Evolutionary conservation across 2,797 vertebrate genomes (phyloP), one percentile per base, ranked within the genome.

Genomic region (Cossypha niveicapilla): DNA sequence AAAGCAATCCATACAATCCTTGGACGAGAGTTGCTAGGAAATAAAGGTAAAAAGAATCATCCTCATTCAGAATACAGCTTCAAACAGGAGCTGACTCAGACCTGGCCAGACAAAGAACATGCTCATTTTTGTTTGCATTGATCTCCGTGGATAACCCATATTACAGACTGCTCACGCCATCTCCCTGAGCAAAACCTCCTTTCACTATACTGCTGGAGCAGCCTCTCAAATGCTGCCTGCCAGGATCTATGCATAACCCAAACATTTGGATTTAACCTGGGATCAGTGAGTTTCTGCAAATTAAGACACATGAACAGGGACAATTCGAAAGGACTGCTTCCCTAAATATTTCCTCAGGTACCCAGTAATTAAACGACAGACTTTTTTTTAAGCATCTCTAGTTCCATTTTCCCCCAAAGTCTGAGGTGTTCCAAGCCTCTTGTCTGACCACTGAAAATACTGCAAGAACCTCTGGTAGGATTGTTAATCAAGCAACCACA

Each of bases 41-140:
- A 95, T 93, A 56, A 70, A 94, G 37, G 66, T 83, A 86, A 56
- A 54, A 83, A 84, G 68, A 81, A 92, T 62, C 80, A 86, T 78
- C 62, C 24, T 60, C 67, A 88, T 86, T 94, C 62, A 85, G 42
- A 89, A 48, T 32, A 80, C 30, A 63, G 51, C 56, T 88, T 92
- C 63, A 70, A 92, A 94, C 25, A 82, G 32, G 28, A 87, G 80
- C 71, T 85, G 81, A 91, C 77, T 95, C 88, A 94, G 91, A 88
- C 44, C 56, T 53, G 71, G 44, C 41, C 70, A 88, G 60, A 62
- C 63, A 73, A 92, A 88, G 66, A 87, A 87, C 53, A 67, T 4
- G 18, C 47, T 92, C 58, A 60, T 27, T 90, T 91, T 71, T 79
- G 51, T 87, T 48, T 76, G 45, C 56, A 25, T 23, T 39, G 3